These are phyloP conservation scores for Pelochelys cantorii DNA, from an alignment of 2,797 vertebrate genomes.

Conservation along the genomic window DNA sequence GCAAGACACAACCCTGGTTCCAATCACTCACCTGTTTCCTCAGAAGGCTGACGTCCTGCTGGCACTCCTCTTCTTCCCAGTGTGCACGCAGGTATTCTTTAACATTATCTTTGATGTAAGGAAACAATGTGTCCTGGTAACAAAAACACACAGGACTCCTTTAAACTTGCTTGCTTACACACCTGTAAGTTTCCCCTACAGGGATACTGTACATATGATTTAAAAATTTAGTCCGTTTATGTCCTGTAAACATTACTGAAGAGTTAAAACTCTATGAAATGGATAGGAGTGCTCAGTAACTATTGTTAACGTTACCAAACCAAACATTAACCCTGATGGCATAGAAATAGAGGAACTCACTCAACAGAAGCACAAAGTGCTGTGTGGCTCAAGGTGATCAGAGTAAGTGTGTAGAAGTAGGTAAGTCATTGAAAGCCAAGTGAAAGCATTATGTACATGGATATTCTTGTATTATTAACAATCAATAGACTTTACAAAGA, in stretches of 20 bases:
- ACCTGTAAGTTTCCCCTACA: not conserved
- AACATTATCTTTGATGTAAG: conserved; percentile 92
- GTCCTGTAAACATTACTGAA: not conserved
- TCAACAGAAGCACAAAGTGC: not conserved
- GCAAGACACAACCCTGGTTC: rapidly evolving
- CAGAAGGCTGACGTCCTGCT: conserved; percentile 91
- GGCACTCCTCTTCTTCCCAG: conserved; percentile 97
- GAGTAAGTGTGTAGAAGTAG: not conserved
- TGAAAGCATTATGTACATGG: not conserved
- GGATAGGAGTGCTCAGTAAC: not conserved
- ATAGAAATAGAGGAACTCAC: not conserved
- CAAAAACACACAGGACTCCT: conserved; percentile 2
- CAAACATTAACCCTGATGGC: not conserved
- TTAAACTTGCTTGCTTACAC: conserved; percentile 8
- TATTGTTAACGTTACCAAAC: not conserved
- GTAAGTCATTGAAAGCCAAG: not conserved
- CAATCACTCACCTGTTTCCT: conserved; percentile 90
- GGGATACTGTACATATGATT: not conserved
- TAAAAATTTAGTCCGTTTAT: no score
- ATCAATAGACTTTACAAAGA: not conserved
- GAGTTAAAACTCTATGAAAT: not conserved
- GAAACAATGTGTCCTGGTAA: conserved; percentile 92
- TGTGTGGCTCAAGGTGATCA: not conserved
- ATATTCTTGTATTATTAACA: not conserved
- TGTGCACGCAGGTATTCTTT: conserved; percentile 91